Percentiles rank a stretch among this genome's conserved stretches.
These are phyloP conservation scores for Calephelis virginiensis DNA, from an alignment of 1,140 invertebrate genomes.

Conservation along the genomic window DNA sequence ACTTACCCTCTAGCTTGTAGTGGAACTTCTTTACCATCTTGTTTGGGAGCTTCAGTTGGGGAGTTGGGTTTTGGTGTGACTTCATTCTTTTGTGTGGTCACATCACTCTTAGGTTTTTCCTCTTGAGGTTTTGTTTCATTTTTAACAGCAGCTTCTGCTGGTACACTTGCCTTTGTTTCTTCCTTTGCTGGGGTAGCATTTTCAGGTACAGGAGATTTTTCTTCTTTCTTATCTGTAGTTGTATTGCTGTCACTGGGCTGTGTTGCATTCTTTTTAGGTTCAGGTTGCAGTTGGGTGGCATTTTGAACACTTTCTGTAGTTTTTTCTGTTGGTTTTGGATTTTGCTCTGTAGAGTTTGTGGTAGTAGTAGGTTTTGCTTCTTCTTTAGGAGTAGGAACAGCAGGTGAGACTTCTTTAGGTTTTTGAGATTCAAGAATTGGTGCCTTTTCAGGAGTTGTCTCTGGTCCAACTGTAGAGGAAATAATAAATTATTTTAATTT, in stretches of 20 bases:
- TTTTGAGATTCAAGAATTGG: constrained; percentile 4
- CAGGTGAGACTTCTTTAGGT: constrained; percentile 18
- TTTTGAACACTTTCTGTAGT: neutral
- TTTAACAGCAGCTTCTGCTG: constrained; percentile 4
- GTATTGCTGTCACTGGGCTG: constrained; percentile 22
- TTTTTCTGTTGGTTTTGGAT: constrained; percentile 2
- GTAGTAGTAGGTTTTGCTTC: neutral
- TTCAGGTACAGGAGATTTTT: constrained; percentile 2
- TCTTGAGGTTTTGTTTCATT: constrained; percentile 16
- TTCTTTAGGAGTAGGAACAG: constrained; percentile 4
- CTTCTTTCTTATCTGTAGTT: constrained; percentile 21
- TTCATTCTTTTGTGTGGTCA: constrained; percentile 30
- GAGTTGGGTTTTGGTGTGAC: constrained; percentile 28
- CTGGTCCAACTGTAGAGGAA: neutral
- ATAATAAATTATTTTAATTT: neutral
- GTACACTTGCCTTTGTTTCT: constrained; percentile 20
- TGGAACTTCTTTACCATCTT: constrained; percentile 36
- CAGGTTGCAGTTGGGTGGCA: constrained; percentile 5
- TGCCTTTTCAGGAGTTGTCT: constrained; percentile 10
- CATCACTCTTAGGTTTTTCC: constrained; percentile 30
- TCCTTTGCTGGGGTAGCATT: constrained; percentile 9
- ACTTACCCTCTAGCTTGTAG: constrained; percentile 50
- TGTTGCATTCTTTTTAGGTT: constrained; percentile 17
- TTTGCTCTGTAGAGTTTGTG: constrained; percentile 16
- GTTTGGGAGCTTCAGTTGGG: constrained; percentile 33